These are phyloP conservation scores for Pipistrellus pygmaeus DNA, from an alignment of 2,797 vertebrate species.

Conservation along the genomic window DNA sequence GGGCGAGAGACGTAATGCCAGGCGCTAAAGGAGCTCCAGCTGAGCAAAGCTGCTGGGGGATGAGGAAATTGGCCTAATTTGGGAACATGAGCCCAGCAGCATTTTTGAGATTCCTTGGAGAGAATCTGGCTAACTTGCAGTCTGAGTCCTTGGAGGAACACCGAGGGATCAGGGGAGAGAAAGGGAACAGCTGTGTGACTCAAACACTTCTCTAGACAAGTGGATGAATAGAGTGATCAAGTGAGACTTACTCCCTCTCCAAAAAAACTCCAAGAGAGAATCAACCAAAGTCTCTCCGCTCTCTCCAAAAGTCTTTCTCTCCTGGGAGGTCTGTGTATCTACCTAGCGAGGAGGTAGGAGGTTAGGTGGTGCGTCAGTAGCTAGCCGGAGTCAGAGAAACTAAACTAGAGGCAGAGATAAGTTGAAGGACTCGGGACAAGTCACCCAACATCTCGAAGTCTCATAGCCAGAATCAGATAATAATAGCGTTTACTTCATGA, in stretches of 20 bases:
- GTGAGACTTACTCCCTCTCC: constrained; percentile 30
- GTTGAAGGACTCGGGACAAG: not conserved
- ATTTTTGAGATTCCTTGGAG: constrained; percentile 91
- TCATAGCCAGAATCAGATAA: not conserved
- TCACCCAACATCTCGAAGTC: not conserved
- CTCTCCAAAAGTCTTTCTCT: constrained; percentile 10
- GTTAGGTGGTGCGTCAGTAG: not conserved
- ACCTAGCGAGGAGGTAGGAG: not conserved
- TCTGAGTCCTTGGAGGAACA: constrained; percentile 81
- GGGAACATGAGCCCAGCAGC: constrained; percentile 94
- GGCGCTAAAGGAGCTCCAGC: constrained; percentile 84
- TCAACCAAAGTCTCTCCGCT: not conserved
- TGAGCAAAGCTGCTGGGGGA: constrained; percentile 80
- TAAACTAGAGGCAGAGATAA: not conserved
- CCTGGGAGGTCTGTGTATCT: not conserved
- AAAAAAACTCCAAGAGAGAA: constrained; percentile 64
- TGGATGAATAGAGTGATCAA: constrained; percentile 62
- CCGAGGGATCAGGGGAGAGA: not conserved
- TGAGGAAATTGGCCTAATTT: constrained; percentile 96
- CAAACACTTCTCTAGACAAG: constrained; percentile 78
- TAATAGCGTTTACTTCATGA: not conserved
- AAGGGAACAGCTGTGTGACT: constrained; percentile 81
- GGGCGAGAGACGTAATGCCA: constrained; percentile 72
- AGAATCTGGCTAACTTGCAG: constrained; percentile 87
- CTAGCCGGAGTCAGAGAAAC: not conserved